A percentile compares a stretch with the other conserved stretches of the same genome.
Evolutionary conservation across 2,113 vertebrate species (phyloP).

Genomic region (Daubentonia madagascariensis): DNA sequence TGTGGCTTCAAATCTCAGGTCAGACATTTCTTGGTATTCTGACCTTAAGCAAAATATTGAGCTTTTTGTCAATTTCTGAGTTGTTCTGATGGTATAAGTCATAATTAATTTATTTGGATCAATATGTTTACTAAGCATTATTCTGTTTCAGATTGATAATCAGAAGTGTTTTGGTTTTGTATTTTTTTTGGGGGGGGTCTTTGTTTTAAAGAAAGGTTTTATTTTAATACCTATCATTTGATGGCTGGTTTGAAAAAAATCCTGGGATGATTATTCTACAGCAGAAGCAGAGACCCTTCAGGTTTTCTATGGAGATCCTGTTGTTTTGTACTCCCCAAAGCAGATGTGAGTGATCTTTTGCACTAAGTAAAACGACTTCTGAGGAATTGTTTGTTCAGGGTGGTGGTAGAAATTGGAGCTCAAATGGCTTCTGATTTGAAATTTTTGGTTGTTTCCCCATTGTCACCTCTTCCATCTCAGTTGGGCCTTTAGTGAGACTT

Average conservation of each 20-base stretch:
- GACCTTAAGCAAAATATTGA: not conserved
- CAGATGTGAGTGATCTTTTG: not conserved
- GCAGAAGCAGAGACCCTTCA: not conserved
- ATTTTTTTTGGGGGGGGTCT: not conserved
- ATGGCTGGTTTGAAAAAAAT: not conserved
- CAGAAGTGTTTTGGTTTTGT: not conserved
- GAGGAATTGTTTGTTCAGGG: not conserved
- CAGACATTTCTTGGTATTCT: not conserved
- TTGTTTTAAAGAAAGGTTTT: not conserved
- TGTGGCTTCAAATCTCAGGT: not conserved
- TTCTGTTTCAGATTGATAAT: not conserved
- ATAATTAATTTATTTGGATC: not conserved
- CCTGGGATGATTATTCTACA: not conserved
- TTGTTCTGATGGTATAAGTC: not conserved
- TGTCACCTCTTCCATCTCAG: not conserved
- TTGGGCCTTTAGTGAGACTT: not conserved
- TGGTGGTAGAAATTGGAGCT: not conserved
- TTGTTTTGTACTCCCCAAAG: not conserved
- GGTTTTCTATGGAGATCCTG: not conserved
- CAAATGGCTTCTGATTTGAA: not conserved
- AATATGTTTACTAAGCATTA: not conserved
- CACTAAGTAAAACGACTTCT: not conserved
- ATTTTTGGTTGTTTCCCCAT: fast-evolving
- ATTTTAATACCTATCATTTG: not conserved
- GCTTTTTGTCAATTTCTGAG: not conserved